A percentile compares a stretch with the other conserved stretches of the same genome.
These are phyloP conservation scores for Esox masquinongy DNA, from an alignment of 2,797 vertebrate genomes.

Conservation along the genomic window DNA sequence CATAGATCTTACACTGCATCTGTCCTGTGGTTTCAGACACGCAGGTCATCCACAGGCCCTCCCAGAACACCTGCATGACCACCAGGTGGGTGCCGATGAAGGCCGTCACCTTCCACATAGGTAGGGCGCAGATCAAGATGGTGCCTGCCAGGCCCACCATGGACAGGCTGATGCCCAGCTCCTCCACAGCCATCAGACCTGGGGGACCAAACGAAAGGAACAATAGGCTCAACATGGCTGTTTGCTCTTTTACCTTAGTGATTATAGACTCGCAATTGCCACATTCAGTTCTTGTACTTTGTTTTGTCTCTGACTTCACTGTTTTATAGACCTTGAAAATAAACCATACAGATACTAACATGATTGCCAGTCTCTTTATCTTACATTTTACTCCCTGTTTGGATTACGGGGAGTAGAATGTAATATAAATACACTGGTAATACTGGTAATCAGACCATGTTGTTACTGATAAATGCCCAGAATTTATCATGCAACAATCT, in stretches of 20 bases:
- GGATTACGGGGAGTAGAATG: too few species aligned
- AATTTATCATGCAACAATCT: too few species aligned
- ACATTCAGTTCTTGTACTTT: too few species aligned
- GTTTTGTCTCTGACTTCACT: too few species aligned
- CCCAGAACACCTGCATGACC: slow-evolving; percentile 88
- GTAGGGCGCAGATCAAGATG: slow-evolving; percentile 84
- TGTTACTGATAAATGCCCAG: too few species aligned
- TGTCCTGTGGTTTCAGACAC: slow-evolving; percentile 84
- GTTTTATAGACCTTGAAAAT: too few species aligned
- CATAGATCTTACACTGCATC: slow-evolving; percentile 87
- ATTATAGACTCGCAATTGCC: too few species aligned
- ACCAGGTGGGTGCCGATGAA: slow-evolving; percentile 84
- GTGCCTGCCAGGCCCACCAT: slow-evolving; percentile 77
- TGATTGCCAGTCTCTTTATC: too few species aligned
- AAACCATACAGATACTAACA: too few species aligned
- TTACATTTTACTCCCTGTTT: too few species aligned
- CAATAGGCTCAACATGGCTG: not conserved
- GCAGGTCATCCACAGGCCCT: slow-evolving; percentile 88
- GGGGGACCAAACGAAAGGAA: not conserved
- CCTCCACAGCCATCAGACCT: slow-evolving; percentile 76
- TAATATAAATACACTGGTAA: too few species aligned
- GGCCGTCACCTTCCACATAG: slow-evolving; percentile 87
- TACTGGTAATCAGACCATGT: too few species aligned
- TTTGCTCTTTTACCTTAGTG: not conserved
- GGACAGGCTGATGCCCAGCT: slow-evolving; percentile 79